phyloP scores from a whole-genome alignment of 1,140 invertebrate genomes.

The Carposina sasakii region DNA sequence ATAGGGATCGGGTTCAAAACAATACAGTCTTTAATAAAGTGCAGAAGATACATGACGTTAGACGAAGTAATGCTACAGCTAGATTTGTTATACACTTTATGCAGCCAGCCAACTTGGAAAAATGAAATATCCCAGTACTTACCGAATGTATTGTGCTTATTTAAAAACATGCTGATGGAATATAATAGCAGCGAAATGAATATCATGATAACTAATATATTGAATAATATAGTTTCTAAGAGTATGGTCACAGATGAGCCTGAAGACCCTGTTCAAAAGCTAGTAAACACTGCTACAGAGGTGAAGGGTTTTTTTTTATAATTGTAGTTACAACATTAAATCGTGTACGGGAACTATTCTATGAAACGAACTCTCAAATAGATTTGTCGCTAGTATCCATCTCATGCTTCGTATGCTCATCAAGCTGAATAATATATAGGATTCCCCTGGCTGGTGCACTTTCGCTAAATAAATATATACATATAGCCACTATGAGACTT shows the following conservation, averaged over 20 bases:
- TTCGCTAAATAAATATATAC: too few species aligned
- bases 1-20: conserved; percentile 40
- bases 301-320: too few species aligned
- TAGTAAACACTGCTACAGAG: conserved; percentile 41
- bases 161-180: conserved; percentile 42
- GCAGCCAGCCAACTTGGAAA: conserved; percentile 35
- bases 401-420: too few species aligned
- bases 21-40: conserved; percentile 33
- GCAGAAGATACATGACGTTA: conserved; percentile 40
- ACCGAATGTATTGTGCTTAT: conserved; percentile 31
- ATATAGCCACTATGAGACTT: too few species aligned
- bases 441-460: too few species aligned
- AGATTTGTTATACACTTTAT: conserved; percentile 41
- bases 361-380: too few species aligned
- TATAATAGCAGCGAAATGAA: conserved; percentile 54
- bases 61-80: conserved; percentile 49
- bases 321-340: too few species aligned
- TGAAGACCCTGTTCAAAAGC: conserved; percentile 22
- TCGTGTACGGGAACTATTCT: too few species aligned
- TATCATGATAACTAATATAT: conserved; percentile 42
- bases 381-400: too few species aligned
- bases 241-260: background rate
- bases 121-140: conserved; percentile 29
- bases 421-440: too few species aligned
- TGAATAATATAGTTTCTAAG: conserved; percentile 28